Percentiles rank a stretch among this genome's conserved stretches.
Conservation (phyloP, 2,113 vertebrate species). For the Sterna hirundo region DNA sequence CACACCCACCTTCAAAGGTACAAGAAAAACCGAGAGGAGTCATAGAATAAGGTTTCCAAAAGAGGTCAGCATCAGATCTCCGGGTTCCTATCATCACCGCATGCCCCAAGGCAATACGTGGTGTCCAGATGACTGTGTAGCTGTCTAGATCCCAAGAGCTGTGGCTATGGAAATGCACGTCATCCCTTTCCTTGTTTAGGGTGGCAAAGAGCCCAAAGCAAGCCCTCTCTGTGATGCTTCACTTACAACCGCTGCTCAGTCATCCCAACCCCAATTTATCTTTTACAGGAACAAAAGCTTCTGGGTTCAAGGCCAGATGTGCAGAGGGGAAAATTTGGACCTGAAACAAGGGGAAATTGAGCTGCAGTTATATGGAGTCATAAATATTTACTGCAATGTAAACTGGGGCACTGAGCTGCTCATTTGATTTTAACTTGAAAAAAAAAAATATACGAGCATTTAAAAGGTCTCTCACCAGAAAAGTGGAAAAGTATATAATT, state of each 20-base stretch:
- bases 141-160: background rate
- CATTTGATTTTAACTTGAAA: slow-evolving; percentile 7
- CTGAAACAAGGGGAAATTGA: slow-evolving; percentile 58
- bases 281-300: slow-evolving; percentile 39
- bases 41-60: background rate
- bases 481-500: slow-evolving; percentile 43
- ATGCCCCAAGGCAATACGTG: background rate
- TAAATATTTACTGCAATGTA: slow-evolving; percentile 64
- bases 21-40: background rate
- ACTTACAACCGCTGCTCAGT: background rate
- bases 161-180: background rate
- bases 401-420: background rate
- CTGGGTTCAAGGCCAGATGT: slow-evolving; percentile 50
- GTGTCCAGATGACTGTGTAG: background rate
- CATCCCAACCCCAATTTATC: slow-evolving; percentile 29
- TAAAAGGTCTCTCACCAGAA: slow-evolving; percentile 42
- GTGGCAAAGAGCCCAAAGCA: slow-evolving; percentile 15
- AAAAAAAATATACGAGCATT: background rate
- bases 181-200: background rate
- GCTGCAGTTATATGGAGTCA: slow-evolving; percentile 31
- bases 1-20: background rate
- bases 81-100: background rate
- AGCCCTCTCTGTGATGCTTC: background rate
- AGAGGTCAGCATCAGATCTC: background rate
- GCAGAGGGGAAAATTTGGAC: slow-evolving; percentile 25